phyloP scores from a whole-genome alignment of 1,140 invertebrate species.

The Doryteuthis pealeii region DNA sequence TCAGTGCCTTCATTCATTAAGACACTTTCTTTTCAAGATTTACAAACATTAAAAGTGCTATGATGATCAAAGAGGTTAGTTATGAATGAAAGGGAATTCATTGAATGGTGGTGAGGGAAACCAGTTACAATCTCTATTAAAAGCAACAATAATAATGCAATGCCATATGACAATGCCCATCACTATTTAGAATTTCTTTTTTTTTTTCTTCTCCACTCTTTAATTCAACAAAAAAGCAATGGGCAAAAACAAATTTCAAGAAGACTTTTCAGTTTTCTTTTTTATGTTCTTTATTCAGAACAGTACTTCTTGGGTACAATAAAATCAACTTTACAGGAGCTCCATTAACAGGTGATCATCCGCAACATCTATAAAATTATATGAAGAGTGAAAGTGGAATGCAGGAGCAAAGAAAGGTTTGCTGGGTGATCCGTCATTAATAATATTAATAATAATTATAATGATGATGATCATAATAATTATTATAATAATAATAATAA shows the following conservation, averaged over 20 bases:
- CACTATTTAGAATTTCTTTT: no score
- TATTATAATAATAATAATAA: not conserved
- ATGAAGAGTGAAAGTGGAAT: not conserved
- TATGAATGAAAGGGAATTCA: no score
- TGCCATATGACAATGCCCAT: no score
- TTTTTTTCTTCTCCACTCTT: no score
- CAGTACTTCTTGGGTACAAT: slow-evolving; percentile 7
- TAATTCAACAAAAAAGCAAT: no score
- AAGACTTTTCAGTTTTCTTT: not conserved
- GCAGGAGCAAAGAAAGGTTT: not conserved
- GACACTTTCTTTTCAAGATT: no score
- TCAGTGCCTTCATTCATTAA: no score
- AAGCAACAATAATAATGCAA: no score
- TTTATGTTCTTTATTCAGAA: slow-evolving; percentile 7
- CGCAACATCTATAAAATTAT: not conserved
- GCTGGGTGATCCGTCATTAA: not conserved
- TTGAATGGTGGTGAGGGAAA: no score
- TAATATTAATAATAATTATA: not conserved
- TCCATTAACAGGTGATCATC: not conserved
- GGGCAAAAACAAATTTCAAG: not conserved
- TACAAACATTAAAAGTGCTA: no score
- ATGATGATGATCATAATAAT: not conserved
- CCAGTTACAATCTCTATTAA: no score
- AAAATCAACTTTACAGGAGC: not conserved
- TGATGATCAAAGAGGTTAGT: no score